A percentile compares a stretch with the other conserved stretches of the same genome.
phyloP scores from a whole-genome alignment of 2,888 invertebrate species.

The Volucella inflata region DNA sequence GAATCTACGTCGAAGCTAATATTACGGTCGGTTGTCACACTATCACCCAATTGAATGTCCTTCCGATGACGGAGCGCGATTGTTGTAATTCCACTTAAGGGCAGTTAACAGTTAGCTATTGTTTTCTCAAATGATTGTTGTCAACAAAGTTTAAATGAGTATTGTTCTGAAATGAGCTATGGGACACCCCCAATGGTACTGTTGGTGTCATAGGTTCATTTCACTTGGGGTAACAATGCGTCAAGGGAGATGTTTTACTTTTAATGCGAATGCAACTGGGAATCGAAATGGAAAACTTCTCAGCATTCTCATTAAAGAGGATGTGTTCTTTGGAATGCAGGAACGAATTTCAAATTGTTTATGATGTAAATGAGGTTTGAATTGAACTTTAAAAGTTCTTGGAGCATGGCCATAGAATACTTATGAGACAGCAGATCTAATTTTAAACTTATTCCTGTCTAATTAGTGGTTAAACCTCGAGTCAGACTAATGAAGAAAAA shows the following conservation, averaged over 20 bases:
- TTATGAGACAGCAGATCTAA: no score
- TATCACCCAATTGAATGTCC: conserved; percentile 10
- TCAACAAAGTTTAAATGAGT: conserved; percentile 26
- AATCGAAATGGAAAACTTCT: conserved; percentile 3
- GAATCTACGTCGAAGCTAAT: conserved; percentile 11
- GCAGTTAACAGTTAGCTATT: conserved; percentile 45
- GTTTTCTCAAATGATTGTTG: conserved; percentile 38
- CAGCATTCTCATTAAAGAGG: conserved; percentile 2
- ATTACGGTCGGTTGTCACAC: not conserved
- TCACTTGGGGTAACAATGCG: no score
- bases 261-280: no score
- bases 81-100: conserved; percentile 15
- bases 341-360: no score
- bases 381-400: no score
- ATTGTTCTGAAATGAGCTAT: not conserved
- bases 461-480: no score
- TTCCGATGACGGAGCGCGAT: not conserved
- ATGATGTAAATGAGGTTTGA: no score
- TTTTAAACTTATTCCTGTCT: no score
- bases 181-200: not conserved
- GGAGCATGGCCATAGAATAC: no score
- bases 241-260: no score
- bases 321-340: no score
- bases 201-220: not conserved
- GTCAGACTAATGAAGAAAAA: no score